These are phyloP conservation scores for Drosophila percnosoma DNA, from an alignment of 2,888 invertebrate genomes.

Conservation along the genomic window DNA sequence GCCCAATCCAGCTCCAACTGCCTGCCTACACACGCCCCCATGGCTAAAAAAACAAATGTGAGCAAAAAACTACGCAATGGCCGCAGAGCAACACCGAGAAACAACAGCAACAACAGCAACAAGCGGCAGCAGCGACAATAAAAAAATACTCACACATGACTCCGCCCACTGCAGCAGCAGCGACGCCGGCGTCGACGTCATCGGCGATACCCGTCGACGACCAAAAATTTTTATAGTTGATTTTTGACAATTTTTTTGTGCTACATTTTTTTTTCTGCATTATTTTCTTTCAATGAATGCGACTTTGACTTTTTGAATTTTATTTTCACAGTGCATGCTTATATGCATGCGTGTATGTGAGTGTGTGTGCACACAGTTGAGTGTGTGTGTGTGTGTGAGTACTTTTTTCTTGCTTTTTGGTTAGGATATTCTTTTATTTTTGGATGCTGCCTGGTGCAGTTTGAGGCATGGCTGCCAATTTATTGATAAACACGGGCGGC, in stretches of 20 bases:
- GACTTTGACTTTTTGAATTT: constrained; percentile 65
- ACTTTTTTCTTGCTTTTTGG: constrained; percentile 52
- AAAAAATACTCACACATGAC: constrained; percentile 69
- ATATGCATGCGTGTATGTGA: constrained; percentile 6
- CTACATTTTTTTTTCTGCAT: constrained; percentile 42
- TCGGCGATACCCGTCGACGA: constrained; percentile 36
- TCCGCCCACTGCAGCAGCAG: constrained; percentile 64
- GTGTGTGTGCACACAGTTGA: constrained; percentile 4
- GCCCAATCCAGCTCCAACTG: constrained; percentile 57
- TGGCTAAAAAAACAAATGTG: constrained; percentile 74
- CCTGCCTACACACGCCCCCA: constrained; percentile 76
- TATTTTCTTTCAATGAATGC: constrained; percentile 40
- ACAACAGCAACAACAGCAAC: constrained; percentile 23
- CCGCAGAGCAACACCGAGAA: constrained; percentile 55
- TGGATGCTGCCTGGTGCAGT: constrained; percentile 38
- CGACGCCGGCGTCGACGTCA: constrained; percentile 34
- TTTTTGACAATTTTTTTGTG: constrained; percentile 71
- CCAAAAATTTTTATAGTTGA: constrained; percentile 68
- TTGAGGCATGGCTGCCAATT: constrained; percentile 69
- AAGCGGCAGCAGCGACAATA: constrained; percentile 28
- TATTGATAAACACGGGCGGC: constrained; percentile 69
- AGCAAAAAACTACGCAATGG: constrained; percentile 76
- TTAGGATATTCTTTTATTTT: constrained; percentile 45
- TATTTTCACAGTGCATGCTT: constrained; percentile 56
- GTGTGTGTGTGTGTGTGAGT: constrained; percentile 6